Evolutionary conservation across 2,113 vertebrate species (phyloP), one percentile per base, ranked within the genome.

Genomic region (Mirounga angustirostris): DNA sequence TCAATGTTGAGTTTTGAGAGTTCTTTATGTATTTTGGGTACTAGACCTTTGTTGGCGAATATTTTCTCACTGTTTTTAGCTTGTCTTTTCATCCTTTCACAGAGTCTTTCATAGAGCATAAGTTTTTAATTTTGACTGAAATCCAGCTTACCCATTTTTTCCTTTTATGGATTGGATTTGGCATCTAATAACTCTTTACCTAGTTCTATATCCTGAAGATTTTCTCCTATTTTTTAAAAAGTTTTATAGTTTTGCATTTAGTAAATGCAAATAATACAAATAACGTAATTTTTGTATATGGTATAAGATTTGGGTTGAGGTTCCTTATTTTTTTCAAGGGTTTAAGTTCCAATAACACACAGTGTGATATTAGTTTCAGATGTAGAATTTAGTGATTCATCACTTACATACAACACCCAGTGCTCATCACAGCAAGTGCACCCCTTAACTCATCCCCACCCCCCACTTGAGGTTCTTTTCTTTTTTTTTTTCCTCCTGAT

Each of bases 1-100:
- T 61, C 65, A 56, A 28, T 50, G 52, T 92, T 92, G 50, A 79
- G 12, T 92, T 92, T 92, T 73, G 65, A 81, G 79, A 83, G 28
- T 73, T 73, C 21, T 71, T 69, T 43, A 24, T 92, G 46, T 92
- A 71, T 71, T 79, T 26, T 43, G 26, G 13, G 56, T 88, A 58
- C 73, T 69, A 16, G 85, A 58, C n/a, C 36, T 87, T 80, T 80
- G 83, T 80, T 94, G 69, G 52, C 36, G 80, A 67, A 79, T 79
- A n/a, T 94, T 79, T 87, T 69, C 46, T 93, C 61, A 36, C 61
- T 26, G 21, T 69, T 67, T 87, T 58, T 78, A 76, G 12, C 50
- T 85, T 52, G 43, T 85, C 26, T 76, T 80, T 94, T 69, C 61
- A 69, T 80, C n/a, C 14, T 80, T 30, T 87, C 88, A 46, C 4